Conservation (phyloP, 2,113 vertebrate genomes). For the Brachyhypopomus gauderio region DNA sequence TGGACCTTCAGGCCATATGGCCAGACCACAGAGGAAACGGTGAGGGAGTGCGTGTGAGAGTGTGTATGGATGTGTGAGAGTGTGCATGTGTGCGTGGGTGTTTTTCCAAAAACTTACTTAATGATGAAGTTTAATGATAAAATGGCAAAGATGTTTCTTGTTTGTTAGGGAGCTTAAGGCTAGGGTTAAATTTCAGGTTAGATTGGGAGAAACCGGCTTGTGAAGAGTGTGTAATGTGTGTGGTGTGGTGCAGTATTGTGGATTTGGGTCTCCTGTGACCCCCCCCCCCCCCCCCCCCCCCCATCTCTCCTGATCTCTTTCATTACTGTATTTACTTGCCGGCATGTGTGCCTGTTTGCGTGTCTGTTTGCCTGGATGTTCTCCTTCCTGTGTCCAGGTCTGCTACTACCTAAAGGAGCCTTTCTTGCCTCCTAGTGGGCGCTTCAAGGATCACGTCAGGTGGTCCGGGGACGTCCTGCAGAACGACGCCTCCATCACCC, state of each 20-base stretch:
- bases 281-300: no score
- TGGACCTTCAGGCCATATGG: conserved; percentile 84
- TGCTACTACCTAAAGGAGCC: conserved; percentile 78
- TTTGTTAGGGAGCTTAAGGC: background rate
- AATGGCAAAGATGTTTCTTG: background rate
- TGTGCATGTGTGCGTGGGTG: no score
- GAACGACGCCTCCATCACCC: conserved; percentile 79
- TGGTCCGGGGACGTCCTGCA: conserved; percentile 84
- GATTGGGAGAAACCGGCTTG: no score
- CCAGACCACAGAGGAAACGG: conserved; percentile 72
- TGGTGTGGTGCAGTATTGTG: no score
- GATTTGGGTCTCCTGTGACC: no score
- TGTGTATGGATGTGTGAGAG: no score
- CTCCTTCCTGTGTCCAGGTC: conserved; percentile 79
- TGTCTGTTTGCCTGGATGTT: no score
- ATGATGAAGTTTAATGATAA: background rate
- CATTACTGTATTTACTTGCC: background rate
- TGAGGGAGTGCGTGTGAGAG: conserved; percentile 64
- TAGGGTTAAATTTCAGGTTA: no score
- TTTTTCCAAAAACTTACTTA: no score
- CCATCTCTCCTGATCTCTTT: no score
- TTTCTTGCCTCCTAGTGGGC: conserved; percentile 65
- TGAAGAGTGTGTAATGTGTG: no score
- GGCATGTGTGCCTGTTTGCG: no score
- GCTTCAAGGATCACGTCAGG: conserved; percentile 77